Evolutionary conservation across 2,888 invertebrate species (phyloP).

Genomic region (Nebria brevicollis): DNA sequence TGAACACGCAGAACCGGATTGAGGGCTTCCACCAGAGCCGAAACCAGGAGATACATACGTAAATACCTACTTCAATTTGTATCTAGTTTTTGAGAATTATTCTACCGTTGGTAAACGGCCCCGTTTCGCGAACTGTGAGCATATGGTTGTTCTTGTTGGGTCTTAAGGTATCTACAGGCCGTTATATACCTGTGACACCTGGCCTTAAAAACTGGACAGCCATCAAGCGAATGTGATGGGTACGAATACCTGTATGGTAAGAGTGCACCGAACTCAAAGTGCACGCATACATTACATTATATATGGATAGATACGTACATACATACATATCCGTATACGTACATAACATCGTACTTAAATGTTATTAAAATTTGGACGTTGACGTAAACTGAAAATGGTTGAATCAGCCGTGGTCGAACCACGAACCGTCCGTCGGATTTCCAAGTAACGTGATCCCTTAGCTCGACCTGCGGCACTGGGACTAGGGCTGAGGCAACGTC

Average conservation of each 20-base stretch:
- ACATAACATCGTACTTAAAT: not conserved
- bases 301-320: not conserved
- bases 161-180: not conserved
- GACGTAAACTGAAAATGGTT: too few relatives aligned
- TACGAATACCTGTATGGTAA: not conserved
- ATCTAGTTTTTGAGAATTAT: too few relatives aligned
- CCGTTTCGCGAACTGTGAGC: not conserved
- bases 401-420: too few relatives aligned
- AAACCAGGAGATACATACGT: too few relatives aligned
- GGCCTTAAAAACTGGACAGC: not conserved
- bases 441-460: constrained; percentile 16
- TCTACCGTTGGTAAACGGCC: too few relatives aligned
- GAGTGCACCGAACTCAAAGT: not conserved
- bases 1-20: too few relatives aligned
- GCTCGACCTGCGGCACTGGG: constrained; percentile 11
- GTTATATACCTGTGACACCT: not conserved
- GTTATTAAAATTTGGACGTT: not conserved
- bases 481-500: not conserved
- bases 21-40: too few relatives aligned
- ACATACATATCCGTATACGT: not conserved
- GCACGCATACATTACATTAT: not conserved
- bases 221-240: not conserved
- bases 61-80: too few relatives aligned
- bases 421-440: constrained; percentile 2
- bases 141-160: not conserved